Base-by-base conservation (phyloP, 1,140 invertebrate genomes). In the Acyrthosiphon pisum region DNA sequence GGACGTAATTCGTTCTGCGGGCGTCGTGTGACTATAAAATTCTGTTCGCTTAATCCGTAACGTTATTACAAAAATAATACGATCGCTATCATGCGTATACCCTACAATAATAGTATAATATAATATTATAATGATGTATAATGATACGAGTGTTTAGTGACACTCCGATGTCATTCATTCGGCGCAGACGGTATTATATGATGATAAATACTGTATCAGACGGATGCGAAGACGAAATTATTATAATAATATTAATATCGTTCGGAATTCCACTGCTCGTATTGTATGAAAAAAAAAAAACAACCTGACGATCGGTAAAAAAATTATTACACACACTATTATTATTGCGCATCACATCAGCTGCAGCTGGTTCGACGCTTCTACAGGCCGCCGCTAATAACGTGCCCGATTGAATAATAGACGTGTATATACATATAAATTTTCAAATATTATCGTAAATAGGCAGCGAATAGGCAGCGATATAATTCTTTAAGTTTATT, bases 1-100 rank as follows among this genome's bases (percentile, higher is more conserved):
- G 23, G 83, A 46, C 83, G 30, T 18, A 87, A 87, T 87, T 46
- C 84, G 44, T 87, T 87, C 46, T n/a, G 84, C 41, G n/a, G 84
- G 23, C 84, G n/a, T 30, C 20, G 20, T 83, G 35, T 20, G 48
- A 83, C 23, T 41, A n/a, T 30, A 68, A 26, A 46, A 46, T 46
- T 46, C 9, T 68, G 60, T 68, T 68, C 60, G 30, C 30, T 14
- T 68, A 68, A n/a, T 68, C 30, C 60, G 60, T 68, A 68, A 68
- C 60, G 30, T 68, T n/a, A 68, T 30, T 68, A 68, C 26, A 30
- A 68, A 68, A 68, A 68, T 68, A 30, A n/a, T 30, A 68, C 41
- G 41, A 41, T 68, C 26, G 60, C 60, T 14, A 68, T 26, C 9
- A 26, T 68, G 6, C 30, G 6, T 46, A 6, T 4, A 0, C 6